Evolutionary conservation across 2,797 vertebrate genomes (phyloP).

Genomic region (Chromobotia macracanthus): DNA sequence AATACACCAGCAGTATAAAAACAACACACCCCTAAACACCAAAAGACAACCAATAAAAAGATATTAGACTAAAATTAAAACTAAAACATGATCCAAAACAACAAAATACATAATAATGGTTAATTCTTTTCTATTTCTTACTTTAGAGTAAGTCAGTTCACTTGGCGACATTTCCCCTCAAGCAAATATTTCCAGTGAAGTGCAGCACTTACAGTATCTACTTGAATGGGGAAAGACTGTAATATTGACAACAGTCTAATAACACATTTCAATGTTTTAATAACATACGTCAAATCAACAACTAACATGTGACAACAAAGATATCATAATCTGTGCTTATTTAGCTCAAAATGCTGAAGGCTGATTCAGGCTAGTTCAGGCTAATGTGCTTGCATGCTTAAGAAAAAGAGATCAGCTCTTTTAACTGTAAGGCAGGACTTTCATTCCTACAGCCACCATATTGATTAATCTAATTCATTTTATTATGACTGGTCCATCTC

Average conservation of each 20-base stretch:
- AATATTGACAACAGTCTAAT: neutral
- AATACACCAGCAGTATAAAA: neutral
- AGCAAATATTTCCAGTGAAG: neutral
- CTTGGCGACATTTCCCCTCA: neutral
- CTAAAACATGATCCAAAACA: neutral
- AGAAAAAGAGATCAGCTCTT: neutral
- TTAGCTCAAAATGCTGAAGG: neutral
- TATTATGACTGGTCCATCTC: neutral
- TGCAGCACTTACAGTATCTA: neutral
- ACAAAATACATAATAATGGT: neutral
- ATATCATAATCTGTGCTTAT: neutral
- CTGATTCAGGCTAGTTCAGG: neutral
- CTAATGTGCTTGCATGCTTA: neutral
- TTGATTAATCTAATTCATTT: conserved; percentile 1
- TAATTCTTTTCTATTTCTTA: neutral
- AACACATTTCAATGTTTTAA: neutral
- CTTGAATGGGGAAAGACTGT: neutral
- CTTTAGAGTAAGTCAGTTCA: neutral
- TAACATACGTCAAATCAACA: neutral
- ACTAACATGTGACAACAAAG: neutral
- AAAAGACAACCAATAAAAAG: neutral
- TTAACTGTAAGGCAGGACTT: neutral
- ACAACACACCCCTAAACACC: neutral
- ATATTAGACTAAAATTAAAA: neutral
- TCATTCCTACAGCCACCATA: neutral